Evolutionary conservation across 2,888 invertebrate species (phyloP).

Genomic region (Choristoneura rosaceana): DNA sequence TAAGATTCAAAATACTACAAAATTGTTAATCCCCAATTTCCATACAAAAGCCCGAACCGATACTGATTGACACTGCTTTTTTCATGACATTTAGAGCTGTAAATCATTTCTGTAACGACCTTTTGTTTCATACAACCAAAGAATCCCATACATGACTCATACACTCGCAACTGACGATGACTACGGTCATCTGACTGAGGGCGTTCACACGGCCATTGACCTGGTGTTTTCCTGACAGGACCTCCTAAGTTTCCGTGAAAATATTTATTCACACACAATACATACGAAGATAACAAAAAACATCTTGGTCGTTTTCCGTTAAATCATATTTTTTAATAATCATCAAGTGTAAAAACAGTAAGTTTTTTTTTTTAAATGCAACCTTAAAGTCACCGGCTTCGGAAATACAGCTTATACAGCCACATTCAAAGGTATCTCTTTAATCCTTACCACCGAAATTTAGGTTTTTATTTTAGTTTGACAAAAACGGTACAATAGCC

Average conservation of each 20-base stretch:
- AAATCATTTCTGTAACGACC: conserved; percentile 40
- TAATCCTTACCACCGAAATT: no score
- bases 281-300: no score
- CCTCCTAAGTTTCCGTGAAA: conserved; percentile 2
- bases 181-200: conserved; percentile 59
- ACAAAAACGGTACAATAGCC: no score
- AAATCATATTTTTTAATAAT: no score
- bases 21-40: neutral
- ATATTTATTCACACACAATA: neutral
- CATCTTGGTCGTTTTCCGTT: no score
- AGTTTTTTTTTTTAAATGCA: no score
- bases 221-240: conserved; percentile 46
- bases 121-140: conserved; percentile 42
- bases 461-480: no score
- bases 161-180: conserved; percentile 52
- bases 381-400: no score
- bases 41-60: conserved; percentile 19
- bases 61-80: conserved; percentile 36
- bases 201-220: conserved; percentile 69
- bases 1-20: conserved; percentile 18
- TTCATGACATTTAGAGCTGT: conserved; percentile 19
- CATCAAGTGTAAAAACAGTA: no score
- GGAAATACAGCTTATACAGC: no score
- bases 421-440: no score
- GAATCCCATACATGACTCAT: conserved; percentile 48